Evolutionary conservation across 2,888 invertebrate species (phyloP).

Genomic region (Drosophila anomalata): DNA sequence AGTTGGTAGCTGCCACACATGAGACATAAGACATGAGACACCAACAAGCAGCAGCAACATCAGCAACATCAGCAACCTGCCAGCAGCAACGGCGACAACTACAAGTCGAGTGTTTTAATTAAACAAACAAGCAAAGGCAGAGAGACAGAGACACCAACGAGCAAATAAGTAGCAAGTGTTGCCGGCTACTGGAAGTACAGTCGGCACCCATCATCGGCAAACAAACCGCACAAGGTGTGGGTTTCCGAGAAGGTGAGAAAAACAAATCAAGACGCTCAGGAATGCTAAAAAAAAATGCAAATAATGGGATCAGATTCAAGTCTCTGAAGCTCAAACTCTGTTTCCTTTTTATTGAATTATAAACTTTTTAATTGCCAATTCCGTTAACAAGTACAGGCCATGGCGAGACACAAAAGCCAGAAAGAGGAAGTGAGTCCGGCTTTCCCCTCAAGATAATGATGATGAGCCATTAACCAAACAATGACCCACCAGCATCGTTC

Average conservation of each 20-base stretch:
- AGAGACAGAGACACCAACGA: slow-evolving; percentile 22
- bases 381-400: slow-evolving; percentile 14
- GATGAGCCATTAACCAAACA: slow-evolving; percentile 47
- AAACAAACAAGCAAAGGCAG: slow-evolving; percentile 63
- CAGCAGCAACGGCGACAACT: slow-evolving; percentile 35
- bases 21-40: slow-evolving; percentile 2
- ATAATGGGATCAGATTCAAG: not conserved
- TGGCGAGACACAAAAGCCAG: not conserved
- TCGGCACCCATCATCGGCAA: slow-evolving; percentile 42
- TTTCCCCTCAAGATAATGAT: slow-evolving; percentile 23
- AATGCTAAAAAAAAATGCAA: not conserved
- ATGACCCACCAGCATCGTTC: slow-evolving; percentile 22
- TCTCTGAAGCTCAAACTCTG: not conserved
- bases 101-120: slow-evolving; percentile 68
- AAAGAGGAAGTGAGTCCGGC: slow-evolving; percentile 26
- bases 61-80: slow-evolving; percentile 16
- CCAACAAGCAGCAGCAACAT: slow-evolving; percentile 14
- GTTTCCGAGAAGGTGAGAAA: slow-evolving; percentile 33
- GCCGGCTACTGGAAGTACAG: slow-evolving; percentile 58
- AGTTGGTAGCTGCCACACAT: slow-evolving; percentile 59
- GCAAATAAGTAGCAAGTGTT: slow-evolving; percentile 65
- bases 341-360: not conserved
- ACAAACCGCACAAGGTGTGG: slow-evolving; percentile 25
- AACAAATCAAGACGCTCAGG: not conserved
- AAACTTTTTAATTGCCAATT: slow-evolving; percentile 25